These are phyloP conservation scores for Bombus superbus DNA, from an alignment of 1,140 invertebrate genomes.

Conservation along the genomic window DNA sequence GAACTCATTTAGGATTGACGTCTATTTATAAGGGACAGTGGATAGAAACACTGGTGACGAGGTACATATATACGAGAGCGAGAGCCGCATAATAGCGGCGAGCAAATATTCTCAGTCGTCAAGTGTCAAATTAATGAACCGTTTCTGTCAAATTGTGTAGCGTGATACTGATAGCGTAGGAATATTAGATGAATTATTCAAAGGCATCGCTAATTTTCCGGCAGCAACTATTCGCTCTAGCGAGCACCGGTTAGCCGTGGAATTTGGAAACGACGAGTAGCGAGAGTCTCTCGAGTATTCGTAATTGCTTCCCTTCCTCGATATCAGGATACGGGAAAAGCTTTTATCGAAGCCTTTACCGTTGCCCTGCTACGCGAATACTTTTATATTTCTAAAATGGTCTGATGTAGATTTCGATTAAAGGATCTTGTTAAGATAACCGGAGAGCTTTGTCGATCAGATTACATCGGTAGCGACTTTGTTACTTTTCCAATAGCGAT, in stretches of 20 bases:
- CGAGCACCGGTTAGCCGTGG: conserved; percentile 37
- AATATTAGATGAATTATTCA: conserved; percentile 77
- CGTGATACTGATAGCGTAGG: conserved; percentile 74
- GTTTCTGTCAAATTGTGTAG: conserved; percentile 77
- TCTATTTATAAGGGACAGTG: neutral
- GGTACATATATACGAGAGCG: neutral
- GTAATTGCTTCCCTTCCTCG: conserved; percentile 32
- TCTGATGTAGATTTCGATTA: neutral
- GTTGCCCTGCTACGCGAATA: conserved; percentile 9
- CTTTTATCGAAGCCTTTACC: neutral
- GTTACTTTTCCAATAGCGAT: neutral
- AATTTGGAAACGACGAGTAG: conserved; percentile 5
- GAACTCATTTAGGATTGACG: neutral
- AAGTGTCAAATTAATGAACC: conserved; percentile 78
- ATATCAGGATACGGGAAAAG: neutral
- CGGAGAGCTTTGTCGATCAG: conserved; percentile 1
- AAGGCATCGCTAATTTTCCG: conserved; percentile 67
- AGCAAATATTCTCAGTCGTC: conserved; percentile 74
- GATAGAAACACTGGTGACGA: neutral
- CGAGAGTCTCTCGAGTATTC: conserved; percentile 47
- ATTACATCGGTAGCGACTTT: neutral
- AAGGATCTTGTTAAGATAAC: conserved; percentile 15
- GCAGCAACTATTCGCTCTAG: conserved; percentile 64
- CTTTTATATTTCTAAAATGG: conserved; percentile 2
- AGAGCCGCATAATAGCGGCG: conserved; percentile 11